These are phyloP conservation scores for Papio anubis DNA, from an alignment of 2,113 vertebrate species.

Conservation along the genomic window DNA sequence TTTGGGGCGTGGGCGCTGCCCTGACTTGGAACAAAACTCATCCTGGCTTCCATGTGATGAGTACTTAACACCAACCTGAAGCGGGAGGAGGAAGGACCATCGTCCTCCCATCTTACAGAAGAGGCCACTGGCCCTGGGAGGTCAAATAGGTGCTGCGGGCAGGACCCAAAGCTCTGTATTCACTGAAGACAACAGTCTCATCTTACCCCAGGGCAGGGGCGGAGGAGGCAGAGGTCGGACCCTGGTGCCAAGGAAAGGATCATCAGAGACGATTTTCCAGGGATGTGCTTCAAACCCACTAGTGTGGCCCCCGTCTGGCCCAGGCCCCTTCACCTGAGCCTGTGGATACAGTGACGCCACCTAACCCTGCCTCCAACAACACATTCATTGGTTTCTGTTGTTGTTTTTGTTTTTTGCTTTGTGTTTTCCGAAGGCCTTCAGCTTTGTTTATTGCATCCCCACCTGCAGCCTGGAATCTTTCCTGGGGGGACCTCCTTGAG, in stretches of 20 bases:
- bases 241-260: not conserved
- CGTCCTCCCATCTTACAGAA: accelerated
- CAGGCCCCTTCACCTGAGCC: not conserved
- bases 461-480: not conserved
- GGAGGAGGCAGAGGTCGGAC: not conserved
- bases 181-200: not conserved
- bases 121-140: not conserved
- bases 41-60: not conserved
- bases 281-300: not conserved
- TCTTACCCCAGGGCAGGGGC: not conserved
- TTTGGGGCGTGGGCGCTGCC: not conserved
- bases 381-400: too few species aligned
- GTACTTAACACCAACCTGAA: accelerated
- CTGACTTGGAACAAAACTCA: not conserved
- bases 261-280: not conserved
- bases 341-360: accelerated
- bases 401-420: not conserved
- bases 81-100: not conserved
- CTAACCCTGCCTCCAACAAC: too few species aligned
- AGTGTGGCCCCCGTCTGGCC: not conserved
- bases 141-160: accelerated
- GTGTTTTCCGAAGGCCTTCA: not conserved
- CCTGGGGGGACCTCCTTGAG: not conserved
- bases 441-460: not conserved
- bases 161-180: not conserved